Conservation (phyloP, 2,113 vertebrate species). For the Parotia lawesii region DNA sequence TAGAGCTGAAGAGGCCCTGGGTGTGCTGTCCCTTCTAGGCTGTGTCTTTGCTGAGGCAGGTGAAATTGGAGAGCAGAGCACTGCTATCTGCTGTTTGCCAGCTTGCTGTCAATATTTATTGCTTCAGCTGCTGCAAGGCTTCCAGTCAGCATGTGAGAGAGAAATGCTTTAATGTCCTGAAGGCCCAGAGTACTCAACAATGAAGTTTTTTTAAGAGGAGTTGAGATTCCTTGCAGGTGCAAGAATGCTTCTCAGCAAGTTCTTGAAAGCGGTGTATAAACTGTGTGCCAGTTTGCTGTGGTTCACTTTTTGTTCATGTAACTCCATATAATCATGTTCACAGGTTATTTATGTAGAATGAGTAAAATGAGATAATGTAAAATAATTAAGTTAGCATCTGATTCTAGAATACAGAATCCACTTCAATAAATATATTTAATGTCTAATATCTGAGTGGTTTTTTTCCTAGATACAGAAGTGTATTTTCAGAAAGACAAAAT, state of each 20-base stretch:
- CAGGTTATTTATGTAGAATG: not conserved
- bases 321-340: not conserved
- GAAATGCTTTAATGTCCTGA: slow-evolving; percentile 34
- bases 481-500: not conserved
- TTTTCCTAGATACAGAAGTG: not conserved
- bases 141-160: slow-evolving; percentile 56
- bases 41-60: slow-evolving; percentile 75
- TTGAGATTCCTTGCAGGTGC: slow-evolving; percentile 50
- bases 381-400: not conserved
- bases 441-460: not conserved
- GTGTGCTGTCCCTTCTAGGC: slow-evolving; percentile 58
- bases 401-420: not conserved
- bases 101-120: slow-evolving; percentile 72
- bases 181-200: not conserved
- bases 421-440: not conserved
- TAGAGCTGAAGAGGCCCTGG: not conserved
- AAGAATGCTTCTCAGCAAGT: slow-evolving; percentile 32
- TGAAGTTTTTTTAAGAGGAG: not conserved
- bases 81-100: slow-evolving; percentile 72
- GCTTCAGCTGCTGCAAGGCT: slow-evolving; percentile 75
- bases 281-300: not conserved
- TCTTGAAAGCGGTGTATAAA: slow-evolving; percentile 24
- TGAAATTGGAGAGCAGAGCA: slow-evolving; percentile 74
- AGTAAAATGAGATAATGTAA: not conserved
- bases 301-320: not conserved